phyloP scores from a whole-genome alignment of 2,888 invertebrate species.

The Dryococelus australis region DNA sequence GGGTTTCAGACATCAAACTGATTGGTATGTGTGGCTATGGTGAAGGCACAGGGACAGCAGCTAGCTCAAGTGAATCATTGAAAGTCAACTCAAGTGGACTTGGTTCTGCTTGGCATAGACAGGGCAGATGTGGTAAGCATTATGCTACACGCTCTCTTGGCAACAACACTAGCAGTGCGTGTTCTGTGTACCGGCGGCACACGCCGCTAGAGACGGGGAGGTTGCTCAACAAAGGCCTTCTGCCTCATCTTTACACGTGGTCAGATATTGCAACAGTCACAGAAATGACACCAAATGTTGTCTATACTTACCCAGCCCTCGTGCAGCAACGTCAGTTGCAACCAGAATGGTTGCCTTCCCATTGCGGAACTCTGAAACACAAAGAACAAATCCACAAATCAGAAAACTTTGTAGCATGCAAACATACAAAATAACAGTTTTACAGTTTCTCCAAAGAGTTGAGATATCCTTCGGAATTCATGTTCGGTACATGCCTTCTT shows the following conservation, averaged over 20 bases:
- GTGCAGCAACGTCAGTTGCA: conserved; percentile 93
- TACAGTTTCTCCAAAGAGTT: no score
- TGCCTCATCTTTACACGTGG: background rate
- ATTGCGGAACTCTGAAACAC: conserved; percentile 75
- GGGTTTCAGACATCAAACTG: background rate
- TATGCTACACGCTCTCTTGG: background rate
- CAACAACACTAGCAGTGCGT: conserved; percentile 2
- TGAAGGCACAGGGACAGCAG: background rate
- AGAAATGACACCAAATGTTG: background rate
- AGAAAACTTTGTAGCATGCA: no score
- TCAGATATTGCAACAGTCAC: background rate
- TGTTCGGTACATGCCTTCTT: no score
- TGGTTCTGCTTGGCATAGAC: background rate
- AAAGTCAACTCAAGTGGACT: conserved; percentile 22
- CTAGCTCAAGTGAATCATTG: conserved; percentile 25
- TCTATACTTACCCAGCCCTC: conserved; percentile 84
- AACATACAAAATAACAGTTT: no score
- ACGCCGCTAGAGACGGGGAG: background rate
- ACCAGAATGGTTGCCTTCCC: conserved; percentile 88
- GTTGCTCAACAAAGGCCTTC: background rate
- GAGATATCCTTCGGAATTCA: no score
- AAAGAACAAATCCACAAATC: background rate
- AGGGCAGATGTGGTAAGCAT: background rate
- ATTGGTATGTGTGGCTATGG: background rate
- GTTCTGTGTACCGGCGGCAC: background rate